phyloP scores from a whole-genome alignment of 92 coral and sea anemone species.

The Palythoa grandiflora region DNA sequence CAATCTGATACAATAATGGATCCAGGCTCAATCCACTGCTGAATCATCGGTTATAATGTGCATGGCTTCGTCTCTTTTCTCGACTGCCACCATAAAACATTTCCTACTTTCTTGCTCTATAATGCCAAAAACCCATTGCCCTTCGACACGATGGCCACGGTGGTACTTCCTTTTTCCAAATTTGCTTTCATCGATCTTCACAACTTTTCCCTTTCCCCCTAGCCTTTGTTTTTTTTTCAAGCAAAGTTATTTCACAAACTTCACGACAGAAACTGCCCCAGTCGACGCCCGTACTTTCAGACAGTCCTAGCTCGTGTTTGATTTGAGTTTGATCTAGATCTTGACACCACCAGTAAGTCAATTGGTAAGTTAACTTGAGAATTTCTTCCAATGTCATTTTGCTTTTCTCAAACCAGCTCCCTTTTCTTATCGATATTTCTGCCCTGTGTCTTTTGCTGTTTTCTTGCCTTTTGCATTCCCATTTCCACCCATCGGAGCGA shows the following conservation, averaged over 20 bases:
- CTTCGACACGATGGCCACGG: not conserved
- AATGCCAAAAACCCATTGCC: not conserved
- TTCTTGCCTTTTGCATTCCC: constrained; percentile 12
- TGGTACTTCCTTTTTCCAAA: constrained; percentile 5
- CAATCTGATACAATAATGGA: constrained; percentile 10
- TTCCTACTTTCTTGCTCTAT: not conserved
- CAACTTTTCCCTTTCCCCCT: not conserved
- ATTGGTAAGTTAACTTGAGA: not conserved
- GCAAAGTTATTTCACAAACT: not conserved
- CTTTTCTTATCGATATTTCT: not conserved
- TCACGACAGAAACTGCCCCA: constrained; percentile 2
- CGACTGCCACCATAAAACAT: not conserved
- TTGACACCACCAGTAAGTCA: constrained; percentile 48
- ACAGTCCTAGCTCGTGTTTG: not conserved
- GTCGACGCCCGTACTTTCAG: constrained; percentile 1
- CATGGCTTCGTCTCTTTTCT: constrained; percentile 3
- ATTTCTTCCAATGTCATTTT: not conserved
- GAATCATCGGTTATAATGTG: not conserved
- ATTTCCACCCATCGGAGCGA: constrained; percentile 42
- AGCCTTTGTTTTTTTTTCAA: not conserved
- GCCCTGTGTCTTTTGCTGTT: constrained; percentile 5
- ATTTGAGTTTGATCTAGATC: constrained; percentile 43
- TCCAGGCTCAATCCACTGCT: constrained; percentile 10
- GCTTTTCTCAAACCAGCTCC: constrained; percentile 2
- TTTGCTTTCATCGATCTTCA: not conserved